phyloP scores from a whole-genome alignment of 2,113 vertebrate genomes.

The Merops nubicus region DNA sequence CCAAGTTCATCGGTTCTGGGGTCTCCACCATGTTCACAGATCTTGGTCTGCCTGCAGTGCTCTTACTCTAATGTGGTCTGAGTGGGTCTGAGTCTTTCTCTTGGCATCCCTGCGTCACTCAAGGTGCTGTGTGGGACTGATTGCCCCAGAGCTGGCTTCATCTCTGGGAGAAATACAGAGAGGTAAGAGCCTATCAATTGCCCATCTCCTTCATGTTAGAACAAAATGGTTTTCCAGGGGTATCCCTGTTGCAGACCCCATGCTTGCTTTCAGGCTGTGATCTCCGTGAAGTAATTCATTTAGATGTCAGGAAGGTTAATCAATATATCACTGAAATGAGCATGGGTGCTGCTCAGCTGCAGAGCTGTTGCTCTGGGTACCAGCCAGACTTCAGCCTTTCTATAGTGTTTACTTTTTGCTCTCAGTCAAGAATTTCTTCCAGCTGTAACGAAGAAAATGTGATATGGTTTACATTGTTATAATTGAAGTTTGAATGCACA shows the following conservation, averaged over 20 bases:
- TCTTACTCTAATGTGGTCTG: neutral
- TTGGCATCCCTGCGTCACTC: neutral
- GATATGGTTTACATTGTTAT: neutral
- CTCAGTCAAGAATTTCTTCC: conserved; percentile 13
- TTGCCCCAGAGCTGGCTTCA: neutral
- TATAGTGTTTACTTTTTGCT: conserved; percentile 1
- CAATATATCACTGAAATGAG: neutral
- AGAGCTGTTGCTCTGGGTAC: neutral
- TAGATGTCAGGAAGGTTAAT: neutral
- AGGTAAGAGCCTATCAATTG: neutral
- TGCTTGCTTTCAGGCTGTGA: neutral
- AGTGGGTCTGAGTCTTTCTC: neutral
- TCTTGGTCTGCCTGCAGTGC: neutral
- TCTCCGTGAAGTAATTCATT: neutral
- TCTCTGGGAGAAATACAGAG: neutral
- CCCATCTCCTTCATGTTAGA: neutral
- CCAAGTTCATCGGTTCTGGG: neutral
- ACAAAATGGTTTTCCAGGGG: neutral
- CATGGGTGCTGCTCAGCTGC: neutral
- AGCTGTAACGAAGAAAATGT: neutral
- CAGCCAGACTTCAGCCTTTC: neutral
- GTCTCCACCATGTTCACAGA: neutral
- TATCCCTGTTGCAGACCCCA: neutral
- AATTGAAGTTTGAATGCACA: neutral
- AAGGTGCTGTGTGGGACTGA: neutral